These are phyloP conservation scores for Euzophera pinguis DNA, from an alignment of 2,888 invertebrate species.

Conservation along the genomic window DNA sequence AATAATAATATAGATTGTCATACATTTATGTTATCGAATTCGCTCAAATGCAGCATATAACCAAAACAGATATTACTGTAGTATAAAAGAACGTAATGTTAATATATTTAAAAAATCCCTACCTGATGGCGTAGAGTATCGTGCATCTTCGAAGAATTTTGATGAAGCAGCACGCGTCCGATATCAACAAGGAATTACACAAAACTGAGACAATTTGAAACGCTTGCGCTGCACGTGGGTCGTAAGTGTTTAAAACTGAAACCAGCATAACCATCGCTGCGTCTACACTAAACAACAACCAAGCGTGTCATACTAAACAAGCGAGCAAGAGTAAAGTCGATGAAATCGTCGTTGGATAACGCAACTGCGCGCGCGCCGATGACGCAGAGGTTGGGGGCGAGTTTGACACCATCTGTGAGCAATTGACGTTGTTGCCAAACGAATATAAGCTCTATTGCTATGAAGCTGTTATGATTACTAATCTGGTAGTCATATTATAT, in stretches of 20 bases:
- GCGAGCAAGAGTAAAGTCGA: slow-evolving; percentile 36
- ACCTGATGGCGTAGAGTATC: slow-evolving; percentile 51
- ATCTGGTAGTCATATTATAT: slow-evolving; percentile 22
- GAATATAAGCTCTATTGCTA: slow-evolving; percentile 12
- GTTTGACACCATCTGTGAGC: slow-evolving; percentile 41
- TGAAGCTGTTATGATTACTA: slow-evolving; percentile 17
- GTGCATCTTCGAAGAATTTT: slow-evolving; percentile 34
- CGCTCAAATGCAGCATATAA: not conserved
- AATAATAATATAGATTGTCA: too few species aligned
- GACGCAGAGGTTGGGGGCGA: slow-evolving; percentile 41
- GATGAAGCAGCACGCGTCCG: slow-evolving; percentile 21
- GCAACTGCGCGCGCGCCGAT: slow-evolving; percentile 37
- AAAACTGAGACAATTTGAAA: slow-evolving; percentile 33
- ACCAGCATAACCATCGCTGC: not conserved
- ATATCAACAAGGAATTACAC: slow-evolving; percentile 31
- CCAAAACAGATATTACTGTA: not conserved
- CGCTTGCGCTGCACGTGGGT: not conserved
- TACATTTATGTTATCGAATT: not conserved
- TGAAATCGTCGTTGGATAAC: slow-evolving; percentile 19
- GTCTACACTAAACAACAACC: slow-evolving; percentile 30
- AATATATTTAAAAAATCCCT: slow-evolving; percentile 18
- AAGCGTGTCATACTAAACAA: slow-evolving; percentile 33
- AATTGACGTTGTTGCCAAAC: slow-evolving; percentile 25
- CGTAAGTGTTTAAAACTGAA: not conserved
- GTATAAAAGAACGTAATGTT: not conserved